These are phyloP conservation scores for Ovis canadensis DNA, from an alignment of 2,113 vertebrate species.

Conservation along the genomic window DNA sequence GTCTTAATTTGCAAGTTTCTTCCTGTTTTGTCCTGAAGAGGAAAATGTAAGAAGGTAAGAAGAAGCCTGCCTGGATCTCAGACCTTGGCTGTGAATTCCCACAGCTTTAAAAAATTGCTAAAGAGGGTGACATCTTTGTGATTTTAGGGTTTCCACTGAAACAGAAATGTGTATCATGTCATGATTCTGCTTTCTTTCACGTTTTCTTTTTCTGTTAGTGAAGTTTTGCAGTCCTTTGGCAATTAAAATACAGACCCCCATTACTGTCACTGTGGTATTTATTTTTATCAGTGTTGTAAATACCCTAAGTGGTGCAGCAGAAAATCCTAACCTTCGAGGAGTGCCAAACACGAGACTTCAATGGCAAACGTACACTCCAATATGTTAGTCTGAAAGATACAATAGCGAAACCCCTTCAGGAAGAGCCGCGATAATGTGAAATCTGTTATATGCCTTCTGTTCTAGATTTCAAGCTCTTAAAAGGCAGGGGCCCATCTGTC, in stretches of 20 bases:
- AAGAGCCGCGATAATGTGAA: conserved; percentile 41
- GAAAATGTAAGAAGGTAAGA: not conserved
- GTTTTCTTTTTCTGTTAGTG: not conserved
- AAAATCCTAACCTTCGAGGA: not conserved
- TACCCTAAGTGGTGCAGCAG: not conserved
- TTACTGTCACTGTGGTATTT: not conserved
- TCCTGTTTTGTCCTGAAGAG: conserved; percentile 29
- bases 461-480: conserved; percentile 36
- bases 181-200: not conserved
- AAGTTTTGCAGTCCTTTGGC: not conserved
- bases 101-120: not conserved
- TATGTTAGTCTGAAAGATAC: not conserved
- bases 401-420: conserved; percentile 36
- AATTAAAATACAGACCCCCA: conserved; percentile 6
- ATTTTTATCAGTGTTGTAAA: not conserved
- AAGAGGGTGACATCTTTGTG: not conserved
- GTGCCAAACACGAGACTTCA: not conserved
- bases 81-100: not conserved
- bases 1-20: conserved; percentile 23
- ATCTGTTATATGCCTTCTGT: conserved; percentile 39
- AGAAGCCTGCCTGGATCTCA: not conserved
- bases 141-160: not conserved
- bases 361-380: not conserved
- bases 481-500: conserved; percentile 36
- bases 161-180: not conserved